Conservation (phyloP, 2,888 invertebrate genomes). For the Pecten maximus region DNA sequence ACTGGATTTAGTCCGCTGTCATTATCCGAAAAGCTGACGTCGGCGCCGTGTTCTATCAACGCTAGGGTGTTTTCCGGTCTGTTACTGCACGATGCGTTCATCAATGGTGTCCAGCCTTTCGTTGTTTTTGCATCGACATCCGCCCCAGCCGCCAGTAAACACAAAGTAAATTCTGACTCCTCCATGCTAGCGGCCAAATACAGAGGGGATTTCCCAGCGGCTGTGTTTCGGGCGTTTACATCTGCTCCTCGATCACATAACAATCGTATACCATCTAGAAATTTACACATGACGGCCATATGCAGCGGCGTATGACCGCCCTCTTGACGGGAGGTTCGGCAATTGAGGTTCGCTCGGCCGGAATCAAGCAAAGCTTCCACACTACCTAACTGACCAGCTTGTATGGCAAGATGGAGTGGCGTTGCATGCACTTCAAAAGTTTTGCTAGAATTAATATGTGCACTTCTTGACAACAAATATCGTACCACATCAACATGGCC, state of each 20-base stretch:
- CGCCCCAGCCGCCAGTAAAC: slow-evolving; percentile 60
- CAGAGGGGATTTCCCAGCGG: slow-evolving; percentile 64
- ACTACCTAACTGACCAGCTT: slow-evolving; percentile 36
- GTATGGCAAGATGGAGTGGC: slow-evolving; percentile 53
- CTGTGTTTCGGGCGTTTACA: slow-evolving; percentile 59
- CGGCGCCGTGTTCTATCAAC: slow-evolving; percentile 44
- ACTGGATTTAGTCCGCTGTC: slow-evolving; percentile 57
- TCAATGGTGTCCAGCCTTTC: slow-evolving; percentile 41
- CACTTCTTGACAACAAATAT: slow-evolving; percentile 60
- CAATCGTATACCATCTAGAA: slow-evolving; percentile 59
- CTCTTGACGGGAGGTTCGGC: slow-evolving; percentile 45
- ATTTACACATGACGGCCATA: slow-evolving; percentile 63
- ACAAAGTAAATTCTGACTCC: slow-evolving; percentile 49
- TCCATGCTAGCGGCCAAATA: slow-evolving; percentile 56
- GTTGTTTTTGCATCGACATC: slow-evolving; percentile 44
- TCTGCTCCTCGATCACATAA: slow-evolving; percentile 63
- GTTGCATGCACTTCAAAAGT: slow-evolving; percentile 48
- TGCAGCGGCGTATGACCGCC: slow-evolving; percentile 66
- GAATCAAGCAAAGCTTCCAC: slow-evolving; percentile 47
- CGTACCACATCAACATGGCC: slow-evolving; percentile 51
- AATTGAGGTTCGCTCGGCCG: slow-evolving; percentile 36
- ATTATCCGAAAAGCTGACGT: slow-evolving; percentile 54
- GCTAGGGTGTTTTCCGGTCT: slow-evolving; percentile 41
- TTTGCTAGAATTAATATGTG: slow-evolving; percentile 53
- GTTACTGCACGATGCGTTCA: slow-evolving; percentile 47